Conservation (phyloP, 2,888 invertebrate species). For the Stenolophus ochropezus region DNA sequence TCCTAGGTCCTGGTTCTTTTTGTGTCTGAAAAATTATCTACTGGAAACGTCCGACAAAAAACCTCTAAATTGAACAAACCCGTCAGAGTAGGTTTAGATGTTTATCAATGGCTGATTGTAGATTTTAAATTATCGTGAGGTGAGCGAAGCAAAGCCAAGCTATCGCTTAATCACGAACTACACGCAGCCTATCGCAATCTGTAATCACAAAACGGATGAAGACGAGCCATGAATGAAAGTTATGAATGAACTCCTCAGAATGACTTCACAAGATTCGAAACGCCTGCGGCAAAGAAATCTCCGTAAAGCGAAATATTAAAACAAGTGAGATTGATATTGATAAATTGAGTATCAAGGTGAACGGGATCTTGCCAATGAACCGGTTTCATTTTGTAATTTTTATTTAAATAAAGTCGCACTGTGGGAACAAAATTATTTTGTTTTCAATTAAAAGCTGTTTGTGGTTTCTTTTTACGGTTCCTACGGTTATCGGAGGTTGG, state of each 20-base stretch:
- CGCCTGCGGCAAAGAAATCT: conserved; percentile 11
- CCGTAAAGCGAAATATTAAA: not conserved
- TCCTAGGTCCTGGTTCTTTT: not conserved
- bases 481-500: not conserved
- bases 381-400: conserved; percentile 28
- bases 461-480: not conserved
- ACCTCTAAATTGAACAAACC: not conserved
- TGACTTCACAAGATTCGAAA: conserved; percentile 39
- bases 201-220: conserved; percentile 36
- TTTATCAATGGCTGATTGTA: conserved; percentile 19
- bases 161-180: conserved; percentile 9
- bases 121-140: conserved; percentile 17
- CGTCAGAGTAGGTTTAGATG: conserved; percentile 23
- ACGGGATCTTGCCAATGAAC: conserved; percentile 28
- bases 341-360: conserved; percentile 39
- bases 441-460: not conserved
- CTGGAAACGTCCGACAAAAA: conserved; percentile 8
- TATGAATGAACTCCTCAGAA: conserved; percentile 26
- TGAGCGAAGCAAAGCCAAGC: not conserved
- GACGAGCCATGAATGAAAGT: not conserved
- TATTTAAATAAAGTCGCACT: conserved; percentile 15
- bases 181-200: not conserved
- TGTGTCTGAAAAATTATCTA: not conserved
- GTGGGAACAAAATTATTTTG: conserved; percentile 35
- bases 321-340: conserved; percentile 35